Evolutionary conservation across 2,797 vertebrate species (phyloP), one percentile per base, ranked within the genome.

Genomic region (Sebastes steindachneri): DNA sequence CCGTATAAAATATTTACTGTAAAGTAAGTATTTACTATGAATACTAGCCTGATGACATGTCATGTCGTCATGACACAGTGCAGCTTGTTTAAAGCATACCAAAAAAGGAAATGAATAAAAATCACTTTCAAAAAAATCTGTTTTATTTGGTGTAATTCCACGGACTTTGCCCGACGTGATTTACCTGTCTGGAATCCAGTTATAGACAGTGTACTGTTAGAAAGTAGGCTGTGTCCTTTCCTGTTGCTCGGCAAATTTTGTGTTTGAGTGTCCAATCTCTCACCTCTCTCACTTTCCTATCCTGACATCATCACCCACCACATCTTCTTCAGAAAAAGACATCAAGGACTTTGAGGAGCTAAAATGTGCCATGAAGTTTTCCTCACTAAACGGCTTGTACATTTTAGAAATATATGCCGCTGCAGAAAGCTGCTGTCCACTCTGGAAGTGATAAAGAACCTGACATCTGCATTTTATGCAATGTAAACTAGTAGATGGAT

Each of bases 171-270:
- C 41, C 37, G 12, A 63, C 12, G 54, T 76, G 62, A 81, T 64
- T 35, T 45, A 59, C 33, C 17, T 66, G 75, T 70, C 45, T 53
- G 15, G 25, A 59, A 29, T 41, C 14, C 37, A 15, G 5, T 41
- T 41, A 7, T 29, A 60, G 58, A 60, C 58, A 31, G 58, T 60
- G 25, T 14, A 1, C 45, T 26, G 62, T 73, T 64, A 31, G 14
- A 70, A 14, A 17, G 19, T 19, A 12, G n/a, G 3, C 35, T 23
- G 8, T 54, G 33, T 85, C 45, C 11, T 45, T 23, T 63, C n/a
- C 31, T 81, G 88, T 79, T 83, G 54, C 84, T 14, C 12, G 11
- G 88, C 68, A 85, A 86, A 86, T 71, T 68, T 70, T 74, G 23
- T 63, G 53, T 84, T 67, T 85, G 67, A 87, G 83, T 81, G 85